These are phyloP conservation scores for Heliconius hortense DNA, from an alignment of 2,888 invertebrate genomes.

Conservation along the genomic window DNA sequence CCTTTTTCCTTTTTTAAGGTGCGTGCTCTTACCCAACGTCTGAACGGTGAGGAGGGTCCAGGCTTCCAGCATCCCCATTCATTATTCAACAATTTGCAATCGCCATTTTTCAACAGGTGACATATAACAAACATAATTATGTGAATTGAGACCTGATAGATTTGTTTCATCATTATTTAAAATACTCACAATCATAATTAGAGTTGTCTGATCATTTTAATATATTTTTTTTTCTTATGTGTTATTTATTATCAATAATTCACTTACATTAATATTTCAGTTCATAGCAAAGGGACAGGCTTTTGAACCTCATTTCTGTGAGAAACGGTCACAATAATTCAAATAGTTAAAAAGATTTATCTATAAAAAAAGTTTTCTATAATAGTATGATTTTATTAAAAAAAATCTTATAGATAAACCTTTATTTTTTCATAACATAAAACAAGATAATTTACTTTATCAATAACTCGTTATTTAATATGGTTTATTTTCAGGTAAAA, in stretches of 20 bases:
- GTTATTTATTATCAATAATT: conserved; percentile 1
- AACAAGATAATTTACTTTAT: conserved; percentile 1
- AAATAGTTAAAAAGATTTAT: conserved; percentile 14
- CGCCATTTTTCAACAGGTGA: conserved; percentile 80
- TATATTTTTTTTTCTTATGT: background rate
- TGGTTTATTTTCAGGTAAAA: conserved; percentile 32
- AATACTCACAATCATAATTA: background rate
- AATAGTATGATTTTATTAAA: background rate
- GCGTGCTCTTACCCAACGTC: conserved; percentile 90
- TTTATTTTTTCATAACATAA: conserved; percentile 14
- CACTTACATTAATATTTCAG: conserved; percentile 19
- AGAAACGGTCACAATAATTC: conserved; percentile 8
- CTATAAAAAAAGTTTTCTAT: background rate
- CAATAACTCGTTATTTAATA: conserved; percentile 13
- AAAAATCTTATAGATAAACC: background rate
- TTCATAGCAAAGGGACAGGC: conserved; percentile 22
- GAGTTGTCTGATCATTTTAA: background rate
- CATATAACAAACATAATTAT: background rate
- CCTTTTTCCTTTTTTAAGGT: conserved; percentile 78
- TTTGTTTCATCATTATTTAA: background rate
- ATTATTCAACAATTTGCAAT: conserved; percentile 77
- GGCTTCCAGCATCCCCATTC: conserved; percentile 77
- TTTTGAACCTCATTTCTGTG: conserved; percentile 26
- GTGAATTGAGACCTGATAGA: background rate
- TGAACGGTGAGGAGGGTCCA: conserved; percentile 90